Percentiles rank a stretch among this genome's conserved stretches.
These are phyloP conservation scores for Drosophila melanica DNA, from an alignment of 1,140 invertebrate species.

Conservation along the genomic window DNA sequence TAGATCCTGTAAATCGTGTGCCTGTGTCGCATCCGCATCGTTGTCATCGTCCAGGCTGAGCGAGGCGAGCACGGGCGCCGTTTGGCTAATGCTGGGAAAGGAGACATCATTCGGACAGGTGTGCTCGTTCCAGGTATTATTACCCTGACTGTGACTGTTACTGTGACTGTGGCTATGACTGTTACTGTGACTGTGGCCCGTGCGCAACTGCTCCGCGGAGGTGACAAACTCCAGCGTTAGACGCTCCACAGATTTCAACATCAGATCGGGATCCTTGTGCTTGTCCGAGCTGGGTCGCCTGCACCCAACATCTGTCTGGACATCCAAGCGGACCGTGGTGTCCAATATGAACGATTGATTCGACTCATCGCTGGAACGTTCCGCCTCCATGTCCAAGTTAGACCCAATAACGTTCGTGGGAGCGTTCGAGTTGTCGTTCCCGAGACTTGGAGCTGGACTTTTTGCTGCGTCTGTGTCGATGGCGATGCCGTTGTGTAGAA, in stretches of 20 bases:
- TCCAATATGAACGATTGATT: constrained; percentile 80
- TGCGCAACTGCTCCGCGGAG: constrained; percentile 85
- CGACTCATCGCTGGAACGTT: constrained; percentile 67
- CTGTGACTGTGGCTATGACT: constrained; percentile 71
- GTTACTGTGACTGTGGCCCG: constrained; percentile 56
- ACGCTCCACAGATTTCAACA: constrained; percentile 88
- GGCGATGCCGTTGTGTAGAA: constrained; percentile 56
- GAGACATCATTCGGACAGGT: constrained; percentile 89
- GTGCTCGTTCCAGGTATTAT: constrained; percentile 91
- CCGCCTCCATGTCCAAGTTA: constrained; percentile 65
- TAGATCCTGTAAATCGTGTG: constrained; percentile 55
- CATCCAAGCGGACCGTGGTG: constrained; percentile 59
- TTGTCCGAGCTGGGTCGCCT: constrained; percentile 56
- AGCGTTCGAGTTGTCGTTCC: constrained; percentile 62
- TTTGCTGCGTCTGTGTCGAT: constrained; percentile 72
- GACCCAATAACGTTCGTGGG: constrained; percentile 80
- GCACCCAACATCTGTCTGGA: constrained; percentile 3
- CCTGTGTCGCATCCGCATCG: constrained; percentile 52
- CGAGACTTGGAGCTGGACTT: constrained; percentile 69
- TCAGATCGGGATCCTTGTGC: constrained; percentile 87
- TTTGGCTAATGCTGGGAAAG: constrained; percentile 91
- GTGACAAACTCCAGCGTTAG: constrained; percentile 87
- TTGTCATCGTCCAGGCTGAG: constrained; percentile 86
- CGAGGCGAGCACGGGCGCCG: constrained; percentile 88
- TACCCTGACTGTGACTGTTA: constrained; percentile 67